Evolutionary conservation across 2,113 vertebrate genomes (phyloP).

Genomic region (Corydoras maculifer): DNA sequence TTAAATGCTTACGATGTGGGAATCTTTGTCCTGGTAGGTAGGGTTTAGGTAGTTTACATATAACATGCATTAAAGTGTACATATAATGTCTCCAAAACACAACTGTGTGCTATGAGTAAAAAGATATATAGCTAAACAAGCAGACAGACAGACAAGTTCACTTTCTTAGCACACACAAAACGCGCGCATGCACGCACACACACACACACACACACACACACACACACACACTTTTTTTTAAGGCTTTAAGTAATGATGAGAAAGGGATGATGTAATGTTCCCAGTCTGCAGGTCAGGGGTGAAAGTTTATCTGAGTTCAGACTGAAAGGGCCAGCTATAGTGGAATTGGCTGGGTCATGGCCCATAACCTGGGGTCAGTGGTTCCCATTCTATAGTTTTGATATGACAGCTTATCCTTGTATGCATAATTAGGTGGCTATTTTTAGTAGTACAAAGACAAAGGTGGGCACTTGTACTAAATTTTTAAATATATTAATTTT

Average conservation of each 20-base stretch:
- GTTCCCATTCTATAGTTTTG: conserved; percentile 29
- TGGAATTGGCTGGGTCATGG: conserved; percentile 27
- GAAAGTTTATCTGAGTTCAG: conserved; percentile 31
- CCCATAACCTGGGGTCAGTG: background rate
- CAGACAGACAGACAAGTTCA: too few relatives aligned
- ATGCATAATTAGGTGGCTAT: too few relatives aligned
- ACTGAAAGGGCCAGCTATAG: conserved; percentile 32
- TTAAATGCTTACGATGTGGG: too few relatives aligned
- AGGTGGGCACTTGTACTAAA: background rate
- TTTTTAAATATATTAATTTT: too few relatives aligned
- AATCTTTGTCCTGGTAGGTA: too few relatives aligned
- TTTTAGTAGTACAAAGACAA: too few relatives aligned
- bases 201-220: conserved; percentile 4
- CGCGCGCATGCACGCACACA: conserved; percentile 8
- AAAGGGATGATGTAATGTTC: conserved; percentile 41
- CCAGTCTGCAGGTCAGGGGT: conserved; percentile 35
- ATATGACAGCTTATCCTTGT: conserved; percentile 8
- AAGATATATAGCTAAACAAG: too few relatives aligned
- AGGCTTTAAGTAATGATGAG: conserved; percentile 33
- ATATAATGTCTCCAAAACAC: too few relatives aligned
- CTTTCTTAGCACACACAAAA: conserved; percentile 20
- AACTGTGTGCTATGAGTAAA: too few relatives aligned
- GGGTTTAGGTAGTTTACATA: too few relatives aligned
- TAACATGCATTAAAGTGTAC: too few relatives aligned
- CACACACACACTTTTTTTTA: background rate